phyloP scores from a whole-genome alignment of 1,140 invertebrate species.

The Bombus pyrosoma region DNA sequence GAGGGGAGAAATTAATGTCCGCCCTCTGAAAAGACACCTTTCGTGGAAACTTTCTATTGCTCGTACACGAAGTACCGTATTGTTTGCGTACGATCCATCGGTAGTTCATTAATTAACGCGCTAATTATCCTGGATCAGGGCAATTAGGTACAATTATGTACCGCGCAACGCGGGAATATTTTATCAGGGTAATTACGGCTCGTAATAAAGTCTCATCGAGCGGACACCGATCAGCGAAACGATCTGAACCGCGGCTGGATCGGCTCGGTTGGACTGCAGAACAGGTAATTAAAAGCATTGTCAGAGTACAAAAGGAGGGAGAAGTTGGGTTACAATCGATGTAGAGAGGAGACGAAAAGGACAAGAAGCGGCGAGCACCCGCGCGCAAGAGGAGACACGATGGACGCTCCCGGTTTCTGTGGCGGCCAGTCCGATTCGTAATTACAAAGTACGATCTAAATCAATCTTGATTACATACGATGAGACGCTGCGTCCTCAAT shows the following conservation, averaged over 20 bases:
- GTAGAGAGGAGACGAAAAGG: conserved; percentile 9
- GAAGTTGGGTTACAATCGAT: background rate
- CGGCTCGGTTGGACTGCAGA: background rate
- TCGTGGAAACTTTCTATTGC: background rate
- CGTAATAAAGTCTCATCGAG: conserved; percentile 42
- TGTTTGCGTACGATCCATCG: background rate
- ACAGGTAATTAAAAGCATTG: conserved; percentile 66
- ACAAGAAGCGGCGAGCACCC: background rate
- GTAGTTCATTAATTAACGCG: conserved; percentile 1
- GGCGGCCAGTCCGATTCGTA: conserved; percentile 42
- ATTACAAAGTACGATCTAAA: conserved; percentile 57
- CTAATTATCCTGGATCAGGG: background rate
- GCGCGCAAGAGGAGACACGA: conserved; percentile 25
- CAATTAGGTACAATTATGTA: conserved; percentile 38
- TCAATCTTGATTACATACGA: conserved; percentile 51
- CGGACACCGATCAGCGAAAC: conserved; percentile 40
- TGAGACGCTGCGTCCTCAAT: conserved; percentile 34
- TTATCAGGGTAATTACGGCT: conserved; percentile 43
- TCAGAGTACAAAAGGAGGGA: conserved; percentile 51
- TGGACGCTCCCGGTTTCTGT: conserved; percentile 14
- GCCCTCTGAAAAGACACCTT: background rate
- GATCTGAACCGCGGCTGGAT: conserved; percentile 20
- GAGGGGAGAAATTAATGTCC: background rate
- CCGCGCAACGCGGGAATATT: conserved; percentile 33
- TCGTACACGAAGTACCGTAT: too few species aligned